Percentiles rank a stretch among this genome's conserved stretches.
phyloP scores from a whole-genome alignment of 2,113 vertebrate species.

The Cairina moschata region DNA sequence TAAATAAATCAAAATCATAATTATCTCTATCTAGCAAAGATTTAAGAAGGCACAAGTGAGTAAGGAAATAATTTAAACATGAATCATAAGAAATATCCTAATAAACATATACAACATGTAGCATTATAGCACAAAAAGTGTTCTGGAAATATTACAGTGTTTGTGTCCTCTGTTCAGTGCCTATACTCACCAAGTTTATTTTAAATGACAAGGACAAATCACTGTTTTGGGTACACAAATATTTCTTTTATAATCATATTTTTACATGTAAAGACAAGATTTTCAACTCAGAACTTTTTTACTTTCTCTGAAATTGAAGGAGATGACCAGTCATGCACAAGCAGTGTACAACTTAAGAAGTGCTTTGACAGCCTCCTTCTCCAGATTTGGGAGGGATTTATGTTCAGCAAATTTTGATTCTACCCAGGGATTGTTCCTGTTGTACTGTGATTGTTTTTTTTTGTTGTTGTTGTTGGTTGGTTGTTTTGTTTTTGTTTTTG shows the following conservation, averaged over 20 bases:
- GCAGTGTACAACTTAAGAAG: background rate
- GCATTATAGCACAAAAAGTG: background rate
- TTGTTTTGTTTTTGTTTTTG: background rate
- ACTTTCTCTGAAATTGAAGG: background rate
- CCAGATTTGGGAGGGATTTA: background rate
- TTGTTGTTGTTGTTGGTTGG: background rate
- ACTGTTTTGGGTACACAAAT: fast-evolving
- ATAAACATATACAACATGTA: background rate
- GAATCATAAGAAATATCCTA: background rate
- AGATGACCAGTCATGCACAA: background rate
- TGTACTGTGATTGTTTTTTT: fast-evolving
- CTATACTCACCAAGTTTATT: background rate
- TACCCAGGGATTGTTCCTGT: background rate
- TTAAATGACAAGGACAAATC: background rate
- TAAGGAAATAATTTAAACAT: background rate
- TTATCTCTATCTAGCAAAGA: background rate
- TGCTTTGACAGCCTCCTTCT: background rate
- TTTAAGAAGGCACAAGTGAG: background rate
- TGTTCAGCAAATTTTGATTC: background rate
- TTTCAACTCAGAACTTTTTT: fast-evolving
- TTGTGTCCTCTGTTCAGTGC: fast-evolving
- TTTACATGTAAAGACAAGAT: background rate
- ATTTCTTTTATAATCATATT: background rate
- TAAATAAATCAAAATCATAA: background rate
- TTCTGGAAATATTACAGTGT: fast-evolving